Evolutionary conservation across 2,797 vertebrate species (phyloP), one percentile per base, ranked within the genome.

Genomic region (Sylvia borin): DNA sequence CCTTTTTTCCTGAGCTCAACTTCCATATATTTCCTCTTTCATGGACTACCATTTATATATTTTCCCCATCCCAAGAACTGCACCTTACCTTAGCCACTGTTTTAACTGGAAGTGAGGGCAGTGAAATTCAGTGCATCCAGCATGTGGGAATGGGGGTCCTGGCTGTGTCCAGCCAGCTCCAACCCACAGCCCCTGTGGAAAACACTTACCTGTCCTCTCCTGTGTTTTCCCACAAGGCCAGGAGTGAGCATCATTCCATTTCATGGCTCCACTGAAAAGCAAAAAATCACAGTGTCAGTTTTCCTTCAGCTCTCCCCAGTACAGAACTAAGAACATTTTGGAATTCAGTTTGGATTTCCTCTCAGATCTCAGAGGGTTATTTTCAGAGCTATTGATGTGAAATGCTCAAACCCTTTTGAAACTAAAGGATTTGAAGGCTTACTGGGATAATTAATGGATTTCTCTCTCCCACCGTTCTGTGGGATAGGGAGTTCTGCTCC

Each of bases 1-100:
- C 70, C 58, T 74, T 88, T 67, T 38, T 66, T 7, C 2, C 58
- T 45, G 65, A 86, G 48, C 66, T 86, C 43, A 72, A 62, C 70
- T 93, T 68, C 54, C 29, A 36, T 86, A 71, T 65, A 47, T 72
- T 94, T 76, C 55, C 82, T 90, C 55, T 51, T 83, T 70, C 22
- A 2, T 38, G 40, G 26, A 20, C 38, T 60, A 31, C 31, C 66
- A 70, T 53, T 90, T 53, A 13, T 26, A 0, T 18, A 57, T 64
- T 79, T 84, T 5, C 21, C 14, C 5, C 32, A 13, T 17, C 10
- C 45, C 21, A 75, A 51, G 82, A 75, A 24, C 18, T 31, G 8
- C 26, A 16, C 67, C 26, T 78, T 34, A 12, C 13, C 38, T 36
- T 47, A 57, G 47, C 38, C 43, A 9, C 31, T 66, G 2, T 19